Base-by-base conservation (phyloP, 2,888 invertebrate species). In the Ganaspis brasiliensis region DNA sequence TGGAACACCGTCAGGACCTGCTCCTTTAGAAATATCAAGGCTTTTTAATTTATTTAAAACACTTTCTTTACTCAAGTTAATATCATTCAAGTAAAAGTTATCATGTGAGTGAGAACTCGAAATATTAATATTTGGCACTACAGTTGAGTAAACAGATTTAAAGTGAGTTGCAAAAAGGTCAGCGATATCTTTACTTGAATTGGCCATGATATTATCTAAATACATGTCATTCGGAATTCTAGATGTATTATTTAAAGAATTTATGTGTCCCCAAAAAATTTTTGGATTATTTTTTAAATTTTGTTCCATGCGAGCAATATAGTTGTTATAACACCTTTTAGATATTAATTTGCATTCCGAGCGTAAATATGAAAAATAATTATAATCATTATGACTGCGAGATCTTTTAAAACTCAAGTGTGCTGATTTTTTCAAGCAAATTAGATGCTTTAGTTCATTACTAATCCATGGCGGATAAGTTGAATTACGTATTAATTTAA, bases 121-220 rank as follows among this genome's bases (percentile, higher is more conserved):
- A 4, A 40, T 3, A 10, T 10, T 10, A 1, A 12, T 5, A 40
- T 40, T 40, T 12, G 40, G 1, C 12, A 40, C 2, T 5, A 6
- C 12, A n/a, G n/a, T n/a, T 9, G 37, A 4, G 35, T 24, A 70
- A n/a, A 45, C 70, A 6, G 70, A 70, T 14, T 35, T 45, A 26
- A 70, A 70, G 12, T 70, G 45, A 4, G 10, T 8, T 8, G 70
- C 26, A 70, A 70, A 70, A 19, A 70, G 26, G 2, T 71, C n/a
- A 9, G 40, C 52, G 2, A 31, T 71, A 3, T n/a, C 26, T n/a
- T 52, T 14, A n/a, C 2, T n/a, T 24, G 35, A 45, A 10, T 40
- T 10, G 9, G 10, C 40, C 2, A 2, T 12, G 9, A 12, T 40
- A 8, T 9, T 3, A 4, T 9, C 40, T 2, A 40, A 12, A 4